Evolutionary conservation across 1,140 invertebrate species (phyloP).

Genomic region (Papilio aristodemus): DNA sequence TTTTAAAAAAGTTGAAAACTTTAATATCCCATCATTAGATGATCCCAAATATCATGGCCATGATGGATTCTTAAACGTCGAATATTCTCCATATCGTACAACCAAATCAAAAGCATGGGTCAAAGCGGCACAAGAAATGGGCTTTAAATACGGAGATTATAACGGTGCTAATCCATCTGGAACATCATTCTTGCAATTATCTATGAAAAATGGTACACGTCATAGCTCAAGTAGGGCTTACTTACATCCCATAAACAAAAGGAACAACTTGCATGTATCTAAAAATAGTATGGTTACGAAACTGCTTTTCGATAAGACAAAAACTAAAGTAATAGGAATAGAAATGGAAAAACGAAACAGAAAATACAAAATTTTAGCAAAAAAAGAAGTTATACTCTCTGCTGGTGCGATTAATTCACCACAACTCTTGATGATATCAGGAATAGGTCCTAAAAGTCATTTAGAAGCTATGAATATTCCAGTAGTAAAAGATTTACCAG

Average conservation of each 20-base stretch:
- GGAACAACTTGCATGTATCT: conserved; percentile 84
- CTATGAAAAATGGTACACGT: conserved; percentile 86
- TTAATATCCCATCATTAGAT: conserved; percentile 81
- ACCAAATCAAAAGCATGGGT: conserved; percentile 85
- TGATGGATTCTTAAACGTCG: conserved; percentile 83
- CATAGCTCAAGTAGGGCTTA: conserved; percentile 88
- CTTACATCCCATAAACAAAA: conserved; percentile 83
- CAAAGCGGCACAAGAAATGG: conserved; percentile 83
- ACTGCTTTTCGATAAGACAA: conserved; percentile 86
- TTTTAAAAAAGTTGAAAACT: conserved; percentile 89
- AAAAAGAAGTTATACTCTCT: conserved; percentile 88
- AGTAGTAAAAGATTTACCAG: conserved; percentile 86
- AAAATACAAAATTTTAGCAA: conserved; percentile 82
- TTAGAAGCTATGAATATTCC: conserved; percentile 83
- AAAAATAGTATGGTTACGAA: conserved; percentile 85
- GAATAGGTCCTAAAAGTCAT: conserved; percentile 88
- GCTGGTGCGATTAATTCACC: conserved; percentile 88
- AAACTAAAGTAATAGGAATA: conserved; percentile 84
- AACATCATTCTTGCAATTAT: conserved; percentile 84
- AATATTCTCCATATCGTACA: conserved; percentile 81
- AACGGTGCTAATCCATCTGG: conserved; percentile 85
- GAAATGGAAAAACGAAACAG: conserved; percentile 81
- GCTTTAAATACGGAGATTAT: conserved; percentile 86
- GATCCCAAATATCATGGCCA: conserved; percentile 81
- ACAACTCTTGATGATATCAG: conserved; percentile 90